Conservation (phyloP, 2,797 vertebrate genomes). For the Rhinogobio ventralis region DNA sequence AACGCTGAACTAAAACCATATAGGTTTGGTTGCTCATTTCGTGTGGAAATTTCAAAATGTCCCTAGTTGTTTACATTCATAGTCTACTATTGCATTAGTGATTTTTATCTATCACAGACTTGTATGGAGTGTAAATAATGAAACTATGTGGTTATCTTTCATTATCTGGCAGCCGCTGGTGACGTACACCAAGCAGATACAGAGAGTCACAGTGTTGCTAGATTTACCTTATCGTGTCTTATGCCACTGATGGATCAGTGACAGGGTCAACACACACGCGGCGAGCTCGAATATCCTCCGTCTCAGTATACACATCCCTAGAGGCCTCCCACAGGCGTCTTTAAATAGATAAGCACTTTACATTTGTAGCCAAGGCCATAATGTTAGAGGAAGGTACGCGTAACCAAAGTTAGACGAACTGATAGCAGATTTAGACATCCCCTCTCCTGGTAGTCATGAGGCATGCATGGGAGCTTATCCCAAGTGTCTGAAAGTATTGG, state of each 20-base stretch:
- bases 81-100: not conserved
- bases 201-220: slow-evolving; percentile 36
- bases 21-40: not conserved
- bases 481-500: not conserved
- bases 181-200: slow-evolving; percentile 53
- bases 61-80: not conserved
- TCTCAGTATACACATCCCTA: slow-evolving; percentile 55
- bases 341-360: slow-evolving; percentile 84
- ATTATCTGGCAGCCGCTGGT: slow-evolving; percentile 51
- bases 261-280: slow-evolving; percentile 58
- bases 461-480: not conserved
- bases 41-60: not conserved
- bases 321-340: slow-evolving; percentile 68
- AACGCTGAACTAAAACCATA: not conserved
- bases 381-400: slow-evolving; percentile 67
- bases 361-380: slow-evolving; percentile 58
- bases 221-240: slow-evolving; percentile 70
- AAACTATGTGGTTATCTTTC: slow-evolving; percentile 28
- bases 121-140: slow-evolving; percentile 26
- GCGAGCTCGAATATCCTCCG: slow-evolving; percentile 71
- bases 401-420: slow-evolving; percentile 56
- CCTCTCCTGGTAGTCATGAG: slow-evolving; percentile 1
- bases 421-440: slow-evolving; percentile 61
- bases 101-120: not conserved
- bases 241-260: slow-evolving; percentile 74